Conservation (phyloP, 2,888 invertebrate genomes). For the Lepidonotus clava region DNA sequence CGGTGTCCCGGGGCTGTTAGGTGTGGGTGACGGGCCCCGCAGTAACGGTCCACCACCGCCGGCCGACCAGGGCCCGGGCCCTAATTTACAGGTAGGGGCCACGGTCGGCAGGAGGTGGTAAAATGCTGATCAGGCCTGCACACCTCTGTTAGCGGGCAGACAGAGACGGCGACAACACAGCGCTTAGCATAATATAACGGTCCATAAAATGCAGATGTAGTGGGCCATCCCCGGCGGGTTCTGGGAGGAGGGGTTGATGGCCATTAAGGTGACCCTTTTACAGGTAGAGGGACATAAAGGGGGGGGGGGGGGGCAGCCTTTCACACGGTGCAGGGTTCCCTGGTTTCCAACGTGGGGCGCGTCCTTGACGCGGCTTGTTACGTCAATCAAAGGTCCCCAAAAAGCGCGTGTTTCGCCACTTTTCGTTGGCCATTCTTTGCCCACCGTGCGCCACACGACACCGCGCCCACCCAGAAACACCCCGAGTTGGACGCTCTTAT, state of each 20-base stretch:
- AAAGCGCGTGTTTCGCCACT: slow-evolving; percentile 1
- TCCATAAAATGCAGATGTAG: slow-evolving; percentile 48
- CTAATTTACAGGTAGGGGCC: too few relatives aligned
- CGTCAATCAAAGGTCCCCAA: not conserved
- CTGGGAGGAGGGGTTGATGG: not conserved
- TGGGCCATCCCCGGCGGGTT: not conserved
- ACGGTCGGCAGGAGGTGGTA: too few relatives aligned
- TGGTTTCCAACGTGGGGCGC: too few relatives aligned
- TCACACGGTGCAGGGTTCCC: too few relatives aligned
- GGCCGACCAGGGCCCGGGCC: too few relatives aligned
- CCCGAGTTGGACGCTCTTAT: not conserved
- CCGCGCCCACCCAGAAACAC: not conserved
- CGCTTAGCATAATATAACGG: slow-evolving; percentile 47
- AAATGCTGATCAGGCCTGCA: not conserved
- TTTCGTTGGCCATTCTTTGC: not conserved
- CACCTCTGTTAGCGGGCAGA: not conserved
- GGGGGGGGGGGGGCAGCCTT: too few relatives aligned
- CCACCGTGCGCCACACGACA: not conserved
- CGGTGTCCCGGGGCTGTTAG: not conserved
- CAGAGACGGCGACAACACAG: not conserved
- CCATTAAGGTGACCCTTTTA: not conserved
- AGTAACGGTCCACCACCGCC: not conserved
- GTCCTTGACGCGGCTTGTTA: slow-evolving; percentile 11
- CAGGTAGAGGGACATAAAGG: not conserved
- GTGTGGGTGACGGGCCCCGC: not conserved